Evolutionary conservation across 1,140 invertebrate genomes (phyloP).

Genomic region (Drosophila melanica): DNA sequence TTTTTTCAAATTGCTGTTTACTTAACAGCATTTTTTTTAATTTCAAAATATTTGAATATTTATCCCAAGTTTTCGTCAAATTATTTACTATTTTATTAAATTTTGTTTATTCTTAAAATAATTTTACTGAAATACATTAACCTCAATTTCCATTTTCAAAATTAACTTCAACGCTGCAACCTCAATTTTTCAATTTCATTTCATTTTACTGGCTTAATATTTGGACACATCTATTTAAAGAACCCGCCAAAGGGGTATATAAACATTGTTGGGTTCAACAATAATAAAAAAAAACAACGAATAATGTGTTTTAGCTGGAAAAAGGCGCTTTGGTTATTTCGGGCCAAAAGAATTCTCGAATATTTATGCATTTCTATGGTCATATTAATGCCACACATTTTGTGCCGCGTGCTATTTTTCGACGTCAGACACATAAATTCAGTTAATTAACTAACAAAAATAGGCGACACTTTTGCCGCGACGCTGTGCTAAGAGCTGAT

Average conservation of each 20-base stretch:
- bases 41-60: too few relatives aligned
- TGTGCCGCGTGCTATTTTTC: constrained; percentile 76
- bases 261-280: constrained; percentile 46
- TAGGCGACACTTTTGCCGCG: constrained; percentile 67
- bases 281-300: constrained; percentile 42
- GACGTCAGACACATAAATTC: constrained; percentile 80
- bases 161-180: constrained; percentile 8
- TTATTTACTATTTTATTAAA: too few relatives aligned
- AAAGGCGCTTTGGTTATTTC: constrained; percentile 26
- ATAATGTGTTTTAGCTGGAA: constrained; percentile 37
- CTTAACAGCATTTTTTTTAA: too few relatives aligned
- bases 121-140: background rate
- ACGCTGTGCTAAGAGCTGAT: constrained; percentile 52
- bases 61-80: too few relatives aligned
- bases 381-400: constrained; percentile 50
- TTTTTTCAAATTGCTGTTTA: too few relatives aligned
- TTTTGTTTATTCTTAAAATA: background rate
- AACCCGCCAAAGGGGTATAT: constrained; percentile 12
- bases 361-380: constrained; percentile 72
- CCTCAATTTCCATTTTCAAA: background rate
- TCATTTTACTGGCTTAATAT: constrained; percentile 5
- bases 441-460: constrained; percentile 79
- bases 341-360: constrained; percentile 37
- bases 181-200: constrained; percentile 16
- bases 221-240: constrained; percentile 48